Percentiles rank a stretch among this genome's conserved stretches.
These are phyloP conservation scores for Sphinx pinastri DNA, from an alignment of 2,888 invertebrate genomes.

Conservation along the genomic window DNA sequence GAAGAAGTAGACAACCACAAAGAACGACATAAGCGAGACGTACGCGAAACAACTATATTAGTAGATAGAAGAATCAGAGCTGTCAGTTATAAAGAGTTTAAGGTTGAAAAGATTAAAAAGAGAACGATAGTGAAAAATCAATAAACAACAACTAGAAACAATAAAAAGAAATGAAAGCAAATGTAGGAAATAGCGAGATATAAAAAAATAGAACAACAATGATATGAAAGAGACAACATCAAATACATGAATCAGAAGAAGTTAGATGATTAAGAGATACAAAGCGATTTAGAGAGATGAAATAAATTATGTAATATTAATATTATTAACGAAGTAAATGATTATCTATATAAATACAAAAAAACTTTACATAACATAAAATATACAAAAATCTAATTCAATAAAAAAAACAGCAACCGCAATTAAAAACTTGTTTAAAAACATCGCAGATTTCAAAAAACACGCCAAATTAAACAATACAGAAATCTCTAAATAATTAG, in stretches of 20 bases:
- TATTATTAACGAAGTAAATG: no score
- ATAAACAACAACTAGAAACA: neutral
- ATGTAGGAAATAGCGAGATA: neutral
- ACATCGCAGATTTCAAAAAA: neutral
- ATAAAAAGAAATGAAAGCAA: neutral
- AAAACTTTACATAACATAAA: neutral
- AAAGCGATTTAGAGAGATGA: neutral
- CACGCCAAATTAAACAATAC: neutral
- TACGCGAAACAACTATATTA: neutral
- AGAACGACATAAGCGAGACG: neutral
- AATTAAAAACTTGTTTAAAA: neutral
- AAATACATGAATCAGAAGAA: neutral
- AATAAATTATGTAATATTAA: neutral
- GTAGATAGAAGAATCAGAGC: neutral
- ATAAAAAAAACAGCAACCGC: neutral
- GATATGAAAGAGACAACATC: neutral
- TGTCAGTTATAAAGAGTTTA: neutral
- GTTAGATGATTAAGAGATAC: neutral
- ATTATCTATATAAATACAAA: no score
- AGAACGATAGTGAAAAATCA: neutral
- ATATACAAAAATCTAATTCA: neutral
- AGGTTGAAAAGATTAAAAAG: neutral
- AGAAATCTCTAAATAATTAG: slow-evolving; percentile 30
- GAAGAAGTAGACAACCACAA: neutral
- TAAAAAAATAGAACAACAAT: neutral